phyloP scores from a whole-genome alignment of 2,888 invertebrate genomes.

The Branchipolynoe longqiensis region DNA sequence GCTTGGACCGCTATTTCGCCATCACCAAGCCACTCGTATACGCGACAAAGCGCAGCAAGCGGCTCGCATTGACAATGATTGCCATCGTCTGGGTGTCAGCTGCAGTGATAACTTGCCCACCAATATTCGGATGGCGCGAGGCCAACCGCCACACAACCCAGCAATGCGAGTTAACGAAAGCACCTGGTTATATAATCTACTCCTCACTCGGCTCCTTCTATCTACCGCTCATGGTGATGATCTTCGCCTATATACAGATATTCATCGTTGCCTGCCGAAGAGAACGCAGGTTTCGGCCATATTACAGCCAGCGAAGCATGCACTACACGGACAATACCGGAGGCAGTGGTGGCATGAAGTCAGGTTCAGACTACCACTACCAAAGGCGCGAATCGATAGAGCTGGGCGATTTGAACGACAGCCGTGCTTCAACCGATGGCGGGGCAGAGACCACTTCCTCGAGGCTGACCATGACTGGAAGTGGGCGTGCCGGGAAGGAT shows the following conservation, averaged over 20 bases:
- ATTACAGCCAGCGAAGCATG: conserved; percentile 28
- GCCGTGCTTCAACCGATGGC: neutral
- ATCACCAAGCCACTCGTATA: conserved; percentile 78
- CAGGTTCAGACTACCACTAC: neutral
- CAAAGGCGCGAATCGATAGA: conserved; percentile 18
- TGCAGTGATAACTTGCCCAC: conserved; percentile 75
- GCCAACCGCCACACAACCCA: conserved; percentile 61
- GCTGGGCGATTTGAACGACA: conserved; percentile 9
- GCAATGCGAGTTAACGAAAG: conserved; percentile 71
- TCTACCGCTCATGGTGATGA: conserved; percentile 77
- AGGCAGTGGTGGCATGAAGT: neutral
- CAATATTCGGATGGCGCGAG: conserved; percentile 76
- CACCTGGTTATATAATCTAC: conserved; percentile 76
- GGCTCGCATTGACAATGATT: conserved; percentile 74
- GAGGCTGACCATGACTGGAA: neutral
- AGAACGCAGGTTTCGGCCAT: conserved; percentile 63
- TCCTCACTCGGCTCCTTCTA: conserved; percentile 78
- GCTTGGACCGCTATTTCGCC: conserved; percentile 78
- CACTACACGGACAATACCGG: neutral
- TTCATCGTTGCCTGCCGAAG: conserved; percentile 72
- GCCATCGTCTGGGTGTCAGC: conserved; percentile 75
- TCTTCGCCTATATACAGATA: conserved; percentile 78
- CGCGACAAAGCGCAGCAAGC: conserved; percentile 73
- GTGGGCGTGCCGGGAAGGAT: neutral
- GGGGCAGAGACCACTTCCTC: neutral